Evolutionary conservation across 2,888 invertebrate genomes (phyloP).

Genomic region (Camponotus fellah): DNA sequence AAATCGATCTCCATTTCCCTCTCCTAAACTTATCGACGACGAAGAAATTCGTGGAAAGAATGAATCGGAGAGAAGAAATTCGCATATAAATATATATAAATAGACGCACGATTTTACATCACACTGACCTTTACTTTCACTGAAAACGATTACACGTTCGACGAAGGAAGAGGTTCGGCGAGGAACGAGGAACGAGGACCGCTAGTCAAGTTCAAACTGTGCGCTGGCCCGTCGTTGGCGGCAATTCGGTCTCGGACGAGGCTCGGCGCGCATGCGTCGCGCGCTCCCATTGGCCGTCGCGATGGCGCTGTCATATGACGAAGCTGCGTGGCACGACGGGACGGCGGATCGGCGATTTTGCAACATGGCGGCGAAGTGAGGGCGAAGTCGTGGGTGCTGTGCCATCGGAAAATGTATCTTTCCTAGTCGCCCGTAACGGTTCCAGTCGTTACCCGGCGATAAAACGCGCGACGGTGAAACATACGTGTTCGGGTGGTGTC

Average conservation of each 20-base stretch:
- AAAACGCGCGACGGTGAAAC: slow-evolving; percentile 66
- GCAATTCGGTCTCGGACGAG: slow-evolving; percentile 15
- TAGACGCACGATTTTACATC: background rate
- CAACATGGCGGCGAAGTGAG: slow-evolving; percentile 85
- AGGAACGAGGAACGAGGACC: background rate
- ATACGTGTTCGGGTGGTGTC: slow-evolving; percentile 66
- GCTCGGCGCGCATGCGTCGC: slow-evolving; percentile 59
- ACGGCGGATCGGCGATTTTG: slow-evolving; percentile 81
- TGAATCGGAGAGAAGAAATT: too few species aligned
- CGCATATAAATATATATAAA: background rate
- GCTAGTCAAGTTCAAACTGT: slow-evolving; percentile 64
- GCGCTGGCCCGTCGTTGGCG: slow-evolving; percentile 60
- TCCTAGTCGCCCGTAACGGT: slow-evolving; percentile 74
- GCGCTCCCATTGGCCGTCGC: slow-evolving; percentile 71
- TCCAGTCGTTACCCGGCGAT: slow-evolving; percentile 65
- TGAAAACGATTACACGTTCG: background rate
- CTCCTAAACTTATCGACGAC: background rate
- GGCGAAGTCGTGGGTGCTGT: slow-evolving; percentile 82
- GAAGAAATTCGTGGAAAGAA: background rate
- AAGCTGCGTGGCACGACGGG: slow-evolving; percentile 82
- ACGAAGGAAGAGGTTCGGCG: background rate
- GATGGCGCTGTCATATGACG: slow-evolving; percentile 82
- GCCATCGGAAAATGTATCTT: slow-evolving; percentile 81
- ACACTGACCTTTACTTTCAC: too few species aligned
- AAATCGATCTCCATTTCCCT: background rate